Evolutionary conservation across 30 jellyfish, hydroid and myxozoan genomes (phyloP).

Genomic region (Turritopsis dohrnii): DNA sequence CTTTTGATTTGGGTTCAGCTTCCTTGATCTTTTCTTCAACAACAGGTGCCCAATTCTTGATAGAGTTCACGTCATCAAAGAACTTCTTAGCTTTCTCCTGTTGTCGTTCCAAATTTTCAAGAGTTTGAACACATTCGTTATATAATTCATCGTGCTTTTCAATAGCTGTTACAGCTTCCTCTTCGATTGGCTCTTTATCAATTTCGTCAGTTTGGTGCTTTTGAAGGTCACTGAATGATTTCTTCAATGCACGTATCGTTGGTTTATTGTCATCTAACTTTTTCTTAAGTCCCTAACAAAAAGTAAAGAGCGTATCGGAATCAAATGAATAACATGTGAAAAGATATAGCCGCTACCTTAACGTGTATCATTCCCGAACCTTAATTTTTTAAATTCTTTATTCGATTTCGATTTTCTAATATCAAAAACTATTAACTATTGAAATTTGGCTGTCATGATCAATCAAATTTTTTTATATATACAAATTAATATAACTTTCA

Average conservation of each 20-base stretch:
- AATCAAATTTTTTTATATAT: no score
- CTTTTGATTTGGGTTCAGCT: slow-evolving; percentile 48
- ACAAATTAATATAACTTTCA: no score
- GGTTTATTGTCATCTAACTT: slow-evolving; percentile 49
- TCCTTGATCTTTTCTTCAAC: slow-evolving; percentile 36
- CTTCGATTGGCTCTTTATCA: slow-evolving; percentile 52
- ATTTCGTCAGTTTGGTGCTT: slow-evolving; percentile 38
- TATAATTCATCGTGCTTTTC: slow-evolving; percentile 50
- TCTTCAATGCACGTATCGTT: slow-evolving; percentile 21
- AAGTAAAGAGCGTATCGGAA: background rate
- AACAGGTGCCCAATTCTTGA: slow-evolving; percentile 62
- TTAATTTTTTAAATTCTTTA: no score
- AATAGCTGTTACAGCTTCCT: slow-evolving; percentile 42
- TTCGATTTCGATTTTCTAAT: no score
- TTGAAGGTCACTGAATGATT: slow-evolving; percentile 16
- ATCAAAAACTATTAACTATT: no score
- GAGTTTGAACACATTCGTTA: slow-evolving; percentile 30
- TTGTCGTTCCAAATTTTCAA: slow-evolving; percentile 45
- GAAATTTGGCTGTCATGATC: no score
- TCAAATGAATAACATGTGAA: background rate
- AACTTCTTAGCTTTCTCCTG: slow-evolving; percentile 50
- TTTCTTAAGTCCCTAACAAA: slow-evolving; percentile 47
- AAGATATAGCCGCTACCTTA: no score
- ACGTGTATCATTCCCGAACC: no score
- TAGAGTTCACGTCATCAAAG: slow-evolving; percentile 39